These are phyloP conservation scores for Alexandromys oeconomus DNA, from an alignment of 2,797 vertebrate genomes.

Conservation along the genomic window DNA sequence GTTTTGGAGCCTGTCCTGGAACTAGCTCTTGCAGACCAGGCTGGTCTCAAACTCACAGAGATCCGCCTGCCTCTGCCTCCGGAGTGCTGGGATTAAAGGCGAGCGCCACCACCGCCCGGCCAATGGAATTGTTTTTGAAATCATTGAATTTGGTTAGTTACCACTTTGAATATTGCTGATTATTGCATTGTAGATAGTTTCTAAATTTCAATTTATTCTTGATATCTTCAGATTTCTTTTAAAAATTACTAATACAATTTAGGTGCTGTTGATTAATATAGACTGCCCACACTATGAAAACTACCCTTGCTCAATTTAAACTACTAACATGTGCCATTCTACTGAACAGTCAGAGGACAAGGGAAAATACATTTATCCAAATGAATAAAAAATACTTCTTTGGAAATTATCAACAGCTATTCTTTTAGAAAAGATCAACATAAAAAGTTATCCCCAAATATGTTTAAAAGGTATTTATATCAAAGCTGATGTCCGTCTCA, in stretches of 20 bases:
- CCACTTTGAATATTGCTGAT: background rate
- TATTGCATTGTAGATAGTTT: background rate
- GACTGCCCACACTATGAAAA: background rate
- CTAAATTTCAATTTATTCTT: background rate
- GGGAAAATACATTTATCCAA: background rate
- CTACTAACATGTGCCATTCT: background rate
- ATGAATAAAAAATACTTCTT: background rate
- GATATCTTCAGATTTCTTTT: background rate
- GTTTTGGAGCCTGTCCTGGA: no score
- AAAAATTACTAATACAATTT: background rate
- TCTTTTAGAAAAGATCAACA: background rate
- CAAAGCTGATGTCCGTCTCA: background rate
- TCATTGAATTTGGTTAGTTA: background rate
- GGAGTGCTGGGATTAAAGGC: no score
- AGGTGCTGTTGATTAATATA: background rate
- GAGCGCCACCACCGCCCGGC: no score
- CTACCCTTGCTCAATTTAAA: background rate
- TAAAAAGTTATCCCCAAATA: background rate
- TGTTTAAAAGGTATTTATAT: background rate
- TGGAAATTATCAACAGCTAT: background rate
- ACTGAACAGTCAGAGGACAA: background rate
- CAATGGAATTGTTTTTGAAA: background rate
- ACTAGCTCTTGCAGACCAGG: no score
- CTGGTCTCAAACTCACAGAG: no score
- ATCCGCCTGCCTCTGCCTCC: no score